phyloP scores from a whole-genome alignment of 2,113 vertebrate genomes.

The Stictonetta naevosa region DNA sequence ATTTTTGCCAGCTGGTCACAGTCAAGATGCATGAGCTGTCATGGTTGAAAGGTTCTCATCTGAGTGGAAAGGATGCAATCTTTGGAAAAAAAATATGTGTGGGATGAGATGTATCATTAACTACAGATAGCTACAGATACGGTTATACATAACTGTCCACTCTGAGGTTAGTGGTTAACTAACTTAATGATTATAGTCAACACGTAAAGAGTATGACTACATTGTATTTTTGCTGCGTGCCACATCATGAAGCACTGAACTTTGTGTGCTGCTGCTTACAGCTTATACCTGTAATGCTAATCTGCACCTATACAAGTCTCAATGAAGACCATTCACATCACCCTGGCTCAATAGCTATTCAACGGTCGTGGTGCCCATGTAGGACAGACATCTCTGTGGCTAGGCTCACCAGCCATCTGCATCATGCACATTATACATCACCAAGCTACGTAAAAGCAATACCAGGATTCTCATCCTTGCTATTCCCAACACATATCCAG shows the following conservation, averaged over 20 bases:
- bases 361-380: background rate
- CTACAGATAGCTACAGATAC: background rate
- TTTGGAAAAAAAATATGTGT: background rate
- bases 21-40: background rate
- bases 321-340: background rate
- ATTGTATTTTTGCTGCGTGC: background rate
- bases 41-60: background rate
- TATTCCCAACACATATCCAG: background rate
- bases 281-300: background rate
- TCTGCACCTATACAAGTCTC: background rate
- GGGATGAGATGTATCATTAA: constrained; percentile 4
- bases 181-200: background rate
- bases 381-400: background rate
- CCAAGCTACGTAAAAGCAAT: background rate
- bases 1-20: background rate
- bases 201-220: background rate
- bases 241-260: background rate
- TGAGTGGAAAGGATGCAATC: constrained; percentile 10
- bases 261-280: background rate
- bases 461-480: background rate
- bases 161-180: background rate
- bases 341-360: background rate
- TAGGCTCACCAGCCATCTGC: background rate
- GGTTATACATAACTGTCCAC: background rate
- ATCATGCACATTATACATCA: fast-evolving